phyloP scores from a whole-genome alignment of 1,140 invertebrate species.

The Glomeris maerens region DNA sequence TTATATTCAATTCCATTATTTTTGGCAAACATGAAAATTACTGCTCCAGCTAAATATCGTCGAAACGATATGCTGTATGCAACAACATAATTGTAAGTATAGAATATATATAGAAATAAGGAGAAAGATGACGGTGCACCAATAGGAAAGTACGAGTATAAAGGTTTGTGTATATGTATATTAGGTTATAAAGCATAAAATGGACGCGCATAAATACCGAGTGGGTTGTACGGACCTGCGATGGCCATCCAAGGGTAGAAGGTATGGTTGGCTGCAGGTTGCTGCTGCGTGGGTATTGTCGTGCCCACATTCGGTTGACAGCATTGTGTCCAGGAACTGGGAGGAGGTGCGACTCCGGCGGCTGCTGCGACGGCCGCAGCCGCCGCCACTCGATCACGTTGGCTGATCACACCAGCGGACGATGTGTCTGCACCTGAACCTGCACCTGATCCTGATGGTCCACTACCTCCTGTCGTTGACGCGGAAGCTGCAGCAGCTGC shows the following conservation, averaged over 20 bases:
- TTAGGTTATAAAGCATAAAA: too few species aligned
- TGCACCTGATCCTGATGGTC: slow-evolving; percentile 71
- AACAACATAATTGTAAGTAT: too few species aligned
- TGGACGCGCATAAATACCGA: neutral
- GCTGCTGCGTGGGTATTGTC: slow-evolving; percentile 5
- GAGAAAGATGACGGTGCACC: too few species aligned
- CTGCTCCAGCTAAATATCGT: too few species aligned
- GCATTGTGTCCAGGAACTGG: slow-evolving; percentile 14
- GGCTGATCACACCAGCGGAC: slow-evolving; percentile 5
- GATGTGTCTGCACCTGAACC: slow-evolving; percentile 31
- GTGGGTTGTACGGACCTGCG: slow-evolving; percentile 60
- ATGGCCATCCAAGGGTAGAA: slow-evolving; percentile 98
- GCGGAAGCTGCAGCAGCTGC: slow-evolving; percentile 11
- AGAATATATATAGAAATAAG: too few species aligned
- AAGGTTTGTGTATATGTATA: too few species aligned
- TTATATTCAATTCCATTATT: too few species aligned
- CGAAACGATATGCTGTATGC: too few species aligned
- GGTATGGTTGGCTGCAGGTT: slow-evolving; percentile 52
- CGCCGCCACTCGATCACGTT: neutral
- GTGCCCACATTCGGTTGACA: slow-evolving; percentile 7
- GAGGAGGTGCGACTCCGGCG: slow-evolving; percentile 42
- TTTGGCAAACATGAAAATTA: too few species aligned
- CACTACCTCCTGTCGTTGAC: slow-evolving; percentile 37
- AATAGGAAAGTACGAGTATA: too few species aligned
- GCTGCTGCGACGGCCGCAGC: slow-evolving; percentile 39